Conservation (phyloP, 2,888 invertebrate genomes). For the Anoplius nigerrimus region DNA sequence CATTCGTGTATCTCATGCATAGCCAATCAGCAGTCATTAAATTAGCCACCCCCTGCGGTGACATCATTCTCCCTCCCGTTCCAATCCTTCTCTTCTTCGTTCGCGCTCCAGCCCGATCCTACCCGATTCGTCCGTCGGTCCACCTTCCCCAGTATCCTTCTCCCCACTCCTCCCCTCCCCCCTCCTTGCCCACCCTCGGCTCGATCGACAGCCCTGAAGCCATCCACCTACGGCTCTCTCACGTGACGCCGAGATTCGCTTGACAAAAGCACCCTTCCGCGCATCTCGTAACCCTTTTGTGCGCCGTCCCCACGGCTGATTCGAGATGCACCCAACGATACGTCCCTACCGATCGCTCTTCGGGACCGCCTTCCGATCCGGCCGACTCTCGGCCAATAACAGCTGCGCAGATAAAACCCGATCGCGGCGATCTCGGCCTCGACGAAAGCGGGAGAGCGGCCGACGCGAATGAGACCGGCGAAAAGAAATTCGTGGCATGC, state of each 20-base stretch:
- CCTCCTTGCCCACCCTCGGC: conserved; percentile 6
- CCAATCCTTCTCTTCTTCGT: conserved; percentile 22
- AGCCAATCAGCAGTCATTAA: conserved; percentile 69
- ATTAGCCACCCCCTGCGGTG: conserved; percentile 66
- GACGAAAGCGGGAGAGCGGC: too few species aligned
- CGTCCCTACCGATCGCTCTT: conserved; percentile 14
- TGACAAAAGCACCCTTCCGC: conserved; percentile 33
- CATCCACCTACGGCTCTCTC: conserved; percentile 14
- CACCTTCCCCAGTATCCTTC: too few species aligned
- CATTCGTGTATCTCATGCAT: conserved; percentile 55
- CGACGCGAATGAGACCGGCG: too few species aligned
- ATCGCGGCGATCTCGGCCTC: too few species aligned
- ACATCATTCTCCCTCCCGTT: conserved; percentile 53
- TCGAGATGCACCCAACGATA: conserved; percentile 43
- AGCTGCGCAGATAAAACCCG: too few species aligned
- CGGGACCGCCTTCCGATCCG: conserved; percentile 2
- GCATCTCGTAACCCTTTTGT: conserved; percentile 43
- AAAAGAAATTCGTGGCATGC: too few species aligned
- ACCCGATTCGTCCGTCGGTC: too few species aligned
- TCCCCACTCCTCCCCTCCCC: conserved; percentile 5
- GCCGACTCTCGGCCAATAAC: too few species aligned
- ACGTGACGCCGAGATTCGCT: conserved; percentile 15
- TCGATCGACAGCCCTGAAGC: conserved; percentile 4
- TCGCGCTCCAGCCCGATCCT: too few species aligned
- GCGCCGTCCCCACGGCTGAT: conserved; percentile 23